A percentile compares a stretch with the other conserved stretches of the same genome.
Evolutionary conservation across 1,140 invertebrate species (phyloP).

Genomic region (Hylyphantes graminicola): DNA sequence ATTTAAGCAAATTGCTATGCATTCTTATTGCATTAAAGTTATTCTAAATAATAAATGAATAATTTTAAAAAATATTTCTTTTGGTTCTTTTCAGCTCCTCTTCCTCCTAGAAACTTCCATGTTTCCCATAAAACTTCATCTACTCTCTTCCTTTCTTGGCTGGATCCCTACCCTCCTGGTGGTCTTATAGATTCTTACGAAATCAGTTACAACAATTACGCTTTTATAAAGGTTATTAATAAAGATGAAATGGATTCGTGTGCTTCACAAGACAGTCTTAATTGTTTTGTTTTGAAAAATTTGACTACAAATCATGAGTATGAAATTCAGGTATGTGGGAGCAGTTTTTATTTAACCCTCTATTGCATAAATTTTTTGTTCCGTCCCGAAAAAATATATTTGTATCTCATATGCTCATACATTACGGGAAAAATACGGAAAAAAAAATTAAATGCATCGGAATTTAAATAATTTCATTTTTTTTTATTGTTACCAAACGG

Average conservation of each 20-base stretch:
- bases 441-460: too few species aligned
- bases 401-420: background rate
- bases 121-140: background rate
- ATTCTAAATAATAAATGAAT: background rate
- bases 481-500: background rate
- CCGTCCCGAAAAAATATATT: background rate
- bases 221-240: background rate
- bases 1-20: background rate
- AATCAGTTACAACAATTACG: background rate
- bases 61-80: background rate
- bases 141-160: background rate
- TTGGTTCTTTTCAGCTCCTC: slow-evolving; percentile 1
- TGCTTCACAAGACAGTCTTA: background rate
- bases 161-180: background rate
- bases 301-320: slow-evolving; percentile 5
- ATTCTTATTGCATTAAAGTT: background rate
- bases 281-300: slow-evolving; percentile 2
- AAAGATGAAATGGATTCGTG: background rate
- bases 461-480: too few species aligned
- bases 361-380: background rate
- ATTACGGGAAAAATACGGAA: too few species aligned
- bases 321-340: slow-evolving; percentile 13
- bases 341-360: background rate
- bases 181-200: background rate
- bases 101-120: background rate